Conservation (phyloP, 2,113 vertebrate species). For the Poecile atricapillus region DNA sequence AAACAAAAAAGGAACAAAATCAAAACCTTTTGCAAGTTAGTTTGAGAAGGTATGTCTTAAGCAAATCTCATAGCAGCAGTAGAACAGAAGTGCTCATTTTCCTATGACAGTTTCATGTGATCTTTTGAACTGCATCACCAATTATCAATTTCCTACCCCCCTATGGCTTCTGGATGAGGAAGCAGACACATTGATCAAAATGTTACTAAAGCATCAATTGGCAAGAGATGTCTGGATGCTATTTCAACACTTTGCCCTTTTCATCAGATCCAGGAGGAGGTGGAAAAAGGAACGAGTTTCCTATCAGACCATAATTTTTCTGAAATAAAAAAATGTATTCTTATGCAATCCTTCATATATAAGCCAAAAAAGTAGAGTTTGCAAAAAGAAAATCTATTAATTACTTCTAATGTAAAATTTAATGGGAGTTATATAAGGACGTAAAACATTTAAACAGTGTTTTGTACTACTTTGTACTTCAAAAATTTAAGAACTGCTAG, state of each 20-base stretch:
- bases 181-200: constrained; percentile 61
- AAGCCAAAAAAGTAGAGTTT: neutral
- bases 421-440: neutral
- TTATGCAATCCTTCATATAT: neutral
- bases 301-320: neutral
- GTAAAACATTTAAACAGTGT: neutral
- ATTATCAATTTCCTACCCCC: constrained; percentile 40
- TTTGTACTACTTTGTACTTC: neutral
- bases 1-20: neutral
- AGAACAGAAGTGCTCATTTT: neutral
- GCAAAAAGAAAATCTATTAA: neutral
- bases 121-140: constrained; percentile 22
- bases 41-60: neutral
- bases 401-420: neutral
- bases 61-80: neutral
- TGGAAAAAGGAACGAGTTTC: neutral
- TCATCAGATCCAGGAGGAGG: neutral
- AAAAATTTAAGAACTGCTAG: neutral
- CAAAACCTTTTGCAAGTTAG: neutral
- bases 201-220: constrained; percentile 30
- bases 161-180: neutral
- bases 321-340: neutral
- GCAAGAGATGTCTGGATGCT: constrained; percentile 5
- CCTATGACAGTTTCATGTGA: neutral
- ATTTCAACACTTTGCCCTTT: constrained; percentile 15